Evolutionary conservation across 2,888 invertebrate species (phyloP).

Genomic region (Heliconius cydno): DNA sequence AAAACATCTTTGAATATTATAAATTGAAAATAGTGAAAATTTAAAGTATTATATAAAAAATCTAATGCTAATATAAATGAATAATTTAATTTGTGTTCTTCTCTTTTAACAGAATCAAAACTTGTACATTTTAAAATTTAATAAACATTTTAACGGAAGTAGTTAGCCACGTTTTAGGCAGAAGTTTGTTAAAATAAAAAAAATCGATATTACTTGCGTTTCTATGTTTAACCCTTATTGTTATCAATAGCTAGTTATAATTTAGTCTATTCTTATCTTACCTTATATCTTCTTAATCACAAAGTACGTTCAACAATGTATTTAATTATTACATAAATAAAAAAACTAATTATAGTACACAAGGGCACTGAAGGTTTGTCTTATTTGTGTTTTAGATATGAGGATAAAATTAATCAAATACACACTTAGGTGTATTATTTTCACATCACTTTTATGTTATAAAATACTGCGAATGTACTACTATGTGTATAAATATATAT

Average conservation of each 20-base stretch:
- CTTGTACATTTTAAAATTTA: no score
- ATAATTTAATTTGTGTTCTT: no score
- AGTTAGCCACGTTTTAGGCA: background rate
- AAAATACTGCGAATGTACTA: slow-evolving; percentile 37
- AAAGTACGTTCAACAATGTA: slow-evolving; percentile 58
- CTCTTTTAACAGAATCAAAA: no score
- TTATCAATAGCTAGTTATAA: background rate
- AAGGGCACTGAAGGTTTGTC: slow-evolving; percentile 55
- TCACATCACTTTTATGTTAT: slow-evolving; percentile 67
- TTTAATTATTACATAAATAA: slow-evolving; percentile 59
- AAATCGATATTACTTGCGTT: slow-evolving; percentile 8
- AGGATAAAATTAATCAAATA: slow-evolving; percentile 36
- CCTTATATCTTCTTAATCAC: slow-evolving; percentile 53
- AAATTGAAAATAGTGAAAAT: background rate
- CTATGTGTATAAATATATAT: slow-evolving; percentile 31
- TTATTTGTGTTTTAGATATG: slow-evolving; percentile 42
- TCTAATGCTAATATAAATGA: background rate
- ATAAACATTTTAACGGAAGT: background rate
- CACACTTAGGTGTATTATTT: slow-evolving; percentile 47
- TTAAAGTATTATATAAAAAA: background rate
- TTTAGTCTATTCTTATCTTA: background rate
- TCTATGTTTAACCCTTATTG: slow-evolving; percentile 7
- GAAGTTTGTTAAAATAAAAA: background rate
- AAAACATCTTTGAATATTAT: no score
- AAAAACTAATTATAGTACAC: slow-evolving; percentile 63